Percentiles rank a stretch among this genome's conserved stretches.
Conservation (phyloP, 64 coral and sea anemone genomes). For the Astreopora myriophthalma region DNA sequence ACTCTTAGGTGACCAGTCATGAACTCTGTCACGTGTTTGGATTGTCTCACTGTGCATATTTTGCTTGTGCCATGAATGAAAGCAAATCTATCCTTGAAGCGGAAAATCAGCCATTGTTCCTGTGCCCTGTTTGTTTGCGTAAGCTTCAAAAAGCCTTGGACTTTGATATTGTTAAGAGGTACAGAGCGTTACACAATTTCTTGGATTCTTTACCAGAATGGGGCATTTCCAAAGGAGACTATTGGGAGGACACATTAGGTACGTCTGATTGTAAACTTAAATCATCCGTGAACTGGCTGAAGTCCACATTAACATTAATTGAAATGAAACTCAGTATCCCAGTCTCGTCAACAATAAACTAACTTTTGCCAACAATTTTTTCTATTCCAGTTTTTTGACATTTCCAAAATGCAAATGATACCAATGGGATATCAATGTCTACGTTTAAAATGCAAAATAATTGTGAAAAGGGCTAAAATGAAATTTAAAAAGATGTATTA, state of each 20-base stretch:
- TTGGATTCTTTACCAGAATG: background rate
- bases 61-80: constrained; percentile 95
- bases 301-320: constrained; percentile 6
- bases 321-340: background rate
- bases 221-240: background rate
- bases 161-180: constrained; percentile 77
- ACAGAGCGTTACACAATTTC: background rate
- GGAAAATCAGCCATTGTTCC: constrained; percentile 82
- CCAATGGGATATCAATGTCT: no score
- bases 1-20: constrained; percentile 84
- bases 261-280: background rate
- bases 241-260: no score
- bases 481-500: no score
- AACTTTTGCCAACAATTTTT: no score
- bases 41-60: constrained; percentile 90
- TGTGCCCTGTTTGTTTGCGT: constrained; percentile 92
- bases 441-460: no score
- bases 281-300: background rate
- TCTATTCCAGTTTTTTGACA: no score
- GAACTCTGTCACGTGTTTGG: constrained; percentile 91
- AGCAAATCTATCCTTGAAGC: constrained; percentile 78
- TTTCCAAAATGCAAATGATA: no score
- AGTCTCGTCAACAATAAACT: no score
- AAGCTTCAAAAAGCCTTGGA: constrained; percentile 81
- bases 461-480: no score